A percentile compares a stretch with the other conserved stretches of the same genome.
Evolutionary conservation across 1,140 invertebrate genomes (phyloP).

Genomic region (Drosophila albomicans): DNA sequence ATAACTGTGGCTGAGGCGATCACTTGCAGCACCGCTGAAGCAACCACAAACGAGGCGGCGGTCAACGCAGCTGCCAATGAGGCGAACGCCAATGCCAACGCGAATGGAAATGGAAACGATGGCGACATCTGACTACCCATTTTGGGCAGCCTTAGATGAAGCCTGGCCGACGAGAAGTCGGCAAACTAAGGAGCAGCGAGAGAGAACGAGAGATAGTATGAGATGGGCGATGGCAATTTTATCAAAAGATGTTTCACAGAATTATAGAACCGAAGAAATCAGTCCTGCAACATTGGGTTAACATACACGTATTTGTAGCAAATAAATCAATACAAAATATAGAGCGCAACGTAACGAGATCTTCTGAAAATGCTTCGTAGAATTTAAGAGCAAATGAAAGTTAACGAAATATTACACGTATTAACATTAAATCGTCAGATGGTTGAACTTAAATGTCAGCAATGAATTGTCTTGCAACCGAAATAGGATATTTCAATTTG

Average conservation of each 20-base stretch:
- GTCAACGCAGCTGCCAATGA: constrained; percentile 62
- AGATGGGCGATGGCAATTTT: constrained; percentile 40
- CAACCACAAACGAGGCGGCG: constrained; percentile 21
- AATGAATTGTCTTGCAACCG: neutral
- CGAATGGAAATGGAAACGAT: constrained; percentile 44
- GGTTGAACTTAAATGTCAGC: neutral
- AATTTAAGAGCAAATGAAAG: constrained; percentile 78
- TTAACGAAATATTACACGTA: constrained; percentile 79
- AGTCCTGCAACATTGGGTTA: constrained; percentile 81
- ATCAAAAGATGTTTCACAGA: constrained; percentile 45
- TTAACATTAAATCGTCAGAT: constrained; percentile 57
- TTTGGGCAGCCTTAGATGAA: constrained; percentile 71
- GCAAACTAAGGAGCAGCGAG: constrained; percentile 32
- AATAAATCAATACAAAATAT: constrained; percentile 31
- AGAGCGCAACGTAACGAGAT: constrained; percentile 47
- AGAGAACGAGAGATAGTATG: no score
- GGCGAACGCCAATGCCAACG: constrained; percentile 62
- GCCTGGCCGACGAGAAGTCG: constrained; percentile 54
- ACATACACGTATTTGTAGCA: constrained; percentile 76
- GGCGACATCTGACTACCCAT: constrained; percentile 84
- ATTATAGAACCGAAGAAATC: constrained; percentile 55
- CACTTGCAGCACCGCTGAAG: constrained; percentile 21
- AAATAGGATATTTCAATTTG: neutral
- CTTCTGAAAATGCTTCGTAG: constrained; percentile 69
- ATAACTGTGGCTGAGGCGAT: constrained; percentile 70